Conservation (phyloP, 2,113 vertebrate genomes). For the Prionailurus viverrinus region DNA sequence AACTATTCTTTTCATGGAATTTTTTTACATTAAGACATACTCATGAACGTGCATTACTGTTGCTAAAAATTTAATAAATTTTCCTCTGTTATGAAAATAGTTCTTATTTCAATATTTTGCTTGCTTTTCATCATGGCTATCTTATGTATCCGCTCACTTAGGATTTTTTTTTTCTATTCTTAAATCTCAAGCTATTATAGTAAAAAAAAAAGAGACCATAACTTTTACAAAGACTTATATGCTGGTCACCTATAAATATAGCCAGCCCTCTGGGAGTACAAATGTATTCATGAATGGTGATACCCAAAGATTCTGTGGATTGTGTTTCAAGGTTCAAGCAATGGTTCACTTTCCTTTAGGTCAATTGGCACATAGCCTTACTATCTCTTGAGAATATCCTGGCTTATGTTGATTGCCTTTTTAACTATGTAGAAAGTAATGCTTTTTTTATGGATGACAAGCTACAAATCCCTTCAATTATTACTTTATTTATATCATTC, state of each 20-base stretch:
- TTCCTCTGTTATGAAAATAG: slow-evolving; percentile 43
- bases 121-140: not conserved
- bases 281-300: not conserved
- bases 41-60: not conserved
- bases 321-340: slow-evolving; percentile 68
- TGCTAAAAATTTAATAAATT: not conserved
- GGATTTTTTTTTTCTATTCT: not conserved
- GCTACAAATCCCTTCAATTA: slow-evolving; percentile 85
- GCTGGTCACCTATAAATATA: not conserved
- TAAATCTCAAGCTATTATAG: slow-evolving; percentile 13
- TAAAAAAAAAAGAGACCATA: not conserved
- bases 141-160: not conserved
- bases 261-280: not conserved
- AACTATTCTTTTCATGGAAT: not conserved
- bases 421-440: slow-evolving; percentile 83
- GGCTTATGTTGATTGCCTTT: slow-evolving; percentile 80
- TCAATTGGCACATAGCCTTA: slow-evolving; percentile 65
- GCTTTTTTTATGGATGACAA: slow-evolving; percentile 81
- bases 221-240: not conserved
- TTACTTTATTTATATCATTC: slow-evolving; percentile 85
- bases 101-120: not conserved
- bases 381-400: slow-evolving; percentile 68
- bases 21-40: not conserved
- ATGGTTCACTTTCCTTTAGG: slow-evolving; percentile 57
- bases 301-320: not conserved